Evolutionary conservation across 2,113 vertebrate genomes (phyloP).

Genomic region (Leptobrachium ailaonicum): DNA sequence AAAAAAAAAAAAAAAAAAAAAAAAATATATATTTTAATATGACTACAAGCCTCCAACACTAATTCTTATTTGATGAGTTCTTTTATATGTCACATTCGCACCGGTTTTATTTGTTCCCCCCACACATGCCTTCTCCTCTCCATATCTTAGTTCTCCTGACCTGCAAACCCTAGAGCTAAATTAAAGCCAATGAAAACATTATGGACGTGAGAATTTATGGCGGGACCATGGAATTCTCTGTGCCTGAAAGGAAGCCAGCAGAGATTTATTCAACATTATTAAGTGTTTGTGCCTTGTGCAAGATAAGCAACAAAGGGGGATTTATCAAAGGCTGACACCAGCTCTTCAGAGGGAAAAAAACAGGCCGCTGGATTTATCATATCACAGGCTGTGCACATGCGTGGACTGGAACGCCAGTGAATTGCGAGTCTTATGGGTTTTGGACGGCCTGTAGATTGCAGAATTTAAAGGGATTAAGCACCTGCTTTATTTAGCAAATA

Average conservation of each 20-base stretch:
- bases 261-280: constrained; percentile 51
- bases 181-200: constrained; percentile 51
- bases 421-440: constrained; percentile 11
- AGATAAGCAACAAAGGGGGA: constrained; percentile 49
- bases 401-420: background rate
- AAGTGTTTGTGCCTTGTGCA: constrained; percentile 50
- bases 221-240: constrained; percentile 31
- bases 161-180: constrained; percentile 38
- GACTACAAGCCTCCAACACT: background rate
- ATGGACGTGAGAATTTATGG: constrained; percentile 48
- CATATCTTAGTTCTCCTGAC: constrained; percentile 6
- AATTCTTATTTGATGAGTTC: constrained; percentile 11
- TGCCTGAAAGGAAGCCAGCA: constrained; percentile 44
- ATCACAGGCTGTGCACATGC: constrained; percentile 28
- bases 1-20: no score
- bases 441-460: constrained; percentile 10
- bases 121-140: constrained; percentile 7
- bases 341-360: constrained; percentile 46
- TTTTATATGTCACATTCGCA: constrained; percentile 18
- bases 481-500: background rate
- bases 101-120: constrained; percentile 25
- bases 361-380: constrained; percentile 42
- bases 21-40: background rate
- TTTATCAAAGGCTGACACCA: constrained; percentile 47
- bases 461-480: constrained; percentile 17